Base-by-base conservation (phyloP, 2,113 vertebrate species). In the Lophura nycthemera region DNA sequence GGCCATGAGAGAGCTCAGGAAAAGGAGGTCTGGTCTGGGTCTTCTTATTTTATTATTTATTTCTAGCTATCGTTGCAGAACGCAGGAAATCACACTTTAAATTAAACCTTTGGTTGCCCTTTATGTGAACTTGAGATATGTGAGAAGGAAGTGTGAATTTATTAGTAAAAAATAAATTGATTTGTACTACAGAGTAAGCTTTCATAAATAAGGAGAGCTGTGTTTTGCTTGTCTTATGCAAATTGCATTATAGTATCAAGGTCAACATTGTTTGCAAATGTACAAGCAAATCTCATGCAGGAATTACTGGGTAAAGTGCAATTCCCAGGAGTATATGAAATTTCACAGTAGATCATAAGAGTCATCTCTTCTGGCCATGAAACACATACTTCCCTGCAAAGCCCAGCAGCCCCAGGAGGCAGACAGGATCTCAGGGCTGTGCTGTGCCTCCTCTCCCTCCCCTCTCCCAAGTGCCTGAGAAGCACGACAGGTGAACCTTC, bases 401-500 rank as follows among this genome's bases (percentile, higher is more conserved):
- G 54, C 54, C 30, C 54, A 32, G 17, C 54, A 56, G 54, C 10
- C 16, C 54, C 54, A 56, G 52, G 15, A 30, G 52, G 17, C 54
- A 56, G 54, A 10, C 30, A 32, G 54, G 54, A 30, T 32, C 29
- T 32, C 30, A 57, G 17, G 30, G 30, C 54, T 54, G 27, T 30
- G 52, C 52, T 54, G 52, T 54, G 52, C 52, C 52, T 30, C 52
- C 15, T 54, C 8, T 87, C 52, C 27, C 52, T n/a, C 85, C 36
- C 45, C 95, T 48, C 76, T 88, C 84, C 96, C 22, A 3, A 74
- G 63, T 90, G 74, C 84, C 70, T 60, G 83, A 88, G 89, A 95
- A 96, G 78, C 87, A 93, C 97, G 92, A 94, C 88, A 86, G 95
- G 95, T 40, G 79, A 96, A 92, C 15, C 40, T 93, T 79, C 82